Percentiles rank a stretch among this genome's conserved stretches.
Conservation (phyloP, 2,888 invertebrate genomes). For the Acutogordius australiensis region DNA sequence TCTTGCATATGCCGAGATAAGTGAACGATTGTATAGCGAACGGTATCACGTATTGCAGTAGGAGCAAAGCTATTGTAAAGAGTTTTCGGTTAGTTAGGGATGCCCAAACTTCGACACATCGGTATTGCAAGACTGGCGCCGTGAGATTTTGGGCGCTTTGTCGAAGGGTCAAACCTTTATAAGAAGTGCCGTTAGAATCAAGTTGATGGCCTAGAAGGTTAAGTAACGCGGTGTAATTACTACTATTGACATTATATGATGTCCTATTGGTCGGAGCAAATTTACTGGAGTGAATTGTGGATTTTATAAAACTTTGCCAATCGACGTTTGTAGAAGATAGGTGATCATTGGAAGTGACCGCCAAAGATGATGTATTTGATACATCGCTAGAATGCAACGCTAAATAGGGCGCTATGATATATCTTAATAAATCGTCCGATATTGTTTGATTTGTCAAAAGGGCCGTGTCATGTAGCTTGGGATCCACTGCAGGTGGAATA, state of each 20-base stretch:
- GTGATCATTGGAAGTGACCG: too few species aligned
- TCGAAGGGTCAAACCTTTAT: too few species aligned
- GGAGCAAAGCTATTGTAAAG: slow-evolving; percentile 57
- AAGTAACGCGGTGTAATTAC: too few species aligned
- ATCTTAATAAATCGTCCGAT: too few species aligned
- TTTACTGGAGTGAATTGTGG: too few species aligned
- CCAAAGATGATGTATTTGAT: too few species aligned
- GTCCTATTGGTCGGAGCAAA: too few species aligned
- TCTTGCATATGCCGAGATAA: slow-evolving; percentile 25
- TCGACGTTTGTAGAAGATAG: neutral
- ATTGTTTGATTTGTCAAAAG: neutral
- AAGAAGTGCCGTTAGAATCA: too few species aligned
- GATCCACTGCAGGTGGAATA: neutral
- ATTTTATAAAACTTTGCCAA: neutral
- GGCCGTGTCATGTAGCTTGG: neutral
- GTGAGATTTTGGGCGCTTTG: slow-evolving; percentile 26
- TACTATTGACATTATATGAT: too few species aligned
- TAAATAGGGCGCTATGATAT: too few species aligned
- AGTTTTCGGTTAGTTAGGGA: slow-evolving; percentile 40
- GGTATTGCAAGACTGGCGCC: too few species aligned
- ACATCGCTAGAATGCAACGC: neutral
- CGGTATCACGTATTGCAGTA: slow-evolving; percentile 69
- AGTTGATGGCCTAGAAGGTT: neutral
- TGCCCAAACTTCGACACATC: slow-evolving; percentile 42
- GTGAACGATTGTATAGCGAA: slow-evolving; percentile 33